phyloP scores from a whole-genome alignment of 2,888 invertebrate species.

The Aspidiotus destructor region DNA sequence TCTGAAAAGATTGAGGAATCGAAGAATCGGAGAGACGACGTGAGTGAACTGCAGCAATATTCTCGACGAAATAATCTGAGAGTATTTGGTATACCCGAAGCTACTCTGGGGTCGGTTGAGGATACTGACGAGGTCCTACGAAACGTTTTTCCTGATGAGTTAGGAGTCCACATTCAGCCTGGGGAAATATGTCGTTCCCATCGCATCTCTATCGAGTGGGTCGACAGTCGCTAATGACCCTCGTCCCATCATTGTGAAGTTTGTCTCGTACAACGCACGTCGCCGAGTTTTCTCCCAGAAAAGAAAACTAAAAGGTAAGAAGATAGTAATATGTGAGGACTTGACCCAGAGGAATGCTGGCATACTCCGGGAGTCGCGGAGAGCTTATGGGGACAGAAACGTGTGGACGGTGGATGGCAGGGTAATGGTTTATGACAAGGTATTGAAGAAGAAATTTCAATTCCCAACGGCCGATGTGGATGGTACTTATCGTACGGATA shows the following conservation, averaged over 20 bases:
- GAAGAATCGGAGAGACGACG: no score
- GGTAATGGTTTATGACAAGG: not conserved
- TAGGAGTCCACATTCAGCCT: no score
- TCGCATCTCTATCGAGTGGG: not conserved
- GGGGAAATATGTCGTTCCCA: not conserved
- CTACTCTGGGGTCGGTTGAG: no score
- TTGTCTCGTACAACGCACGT: not conserved
- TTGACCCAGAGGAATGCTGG: not conserved
- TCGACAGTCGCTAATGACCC: not conserved
- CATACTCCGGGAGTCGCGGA: not conserved
- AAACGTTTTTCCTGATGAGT: no score
- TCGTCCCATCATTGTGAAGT: not conserved
- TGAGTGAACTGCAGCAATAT: no score
- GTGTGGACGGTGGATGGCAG: not conserved
- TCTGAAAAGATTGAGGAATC: no score
- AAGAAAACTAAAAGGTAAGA: not conserved
- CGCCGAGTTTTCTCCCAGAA: not conserved
- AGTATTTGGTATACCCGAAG: no score
- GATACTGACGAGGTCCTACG: no score
- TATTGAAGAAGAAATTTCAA: no score
- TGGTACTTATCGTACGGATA: no score
- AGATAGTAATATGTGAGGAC: not conserved
- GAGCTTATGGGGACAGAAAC: not conserved
- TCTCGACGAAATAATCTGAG: no score
- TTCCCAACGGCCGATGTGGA: no score